Percentiles rank a stretch among this genome's conserved stretches.
These are phyloP conservation scores for Thymallus thymallus DNA, from an alignment of 2,113 vertebrate genomes.

Conservation along the genomic window DNA sequence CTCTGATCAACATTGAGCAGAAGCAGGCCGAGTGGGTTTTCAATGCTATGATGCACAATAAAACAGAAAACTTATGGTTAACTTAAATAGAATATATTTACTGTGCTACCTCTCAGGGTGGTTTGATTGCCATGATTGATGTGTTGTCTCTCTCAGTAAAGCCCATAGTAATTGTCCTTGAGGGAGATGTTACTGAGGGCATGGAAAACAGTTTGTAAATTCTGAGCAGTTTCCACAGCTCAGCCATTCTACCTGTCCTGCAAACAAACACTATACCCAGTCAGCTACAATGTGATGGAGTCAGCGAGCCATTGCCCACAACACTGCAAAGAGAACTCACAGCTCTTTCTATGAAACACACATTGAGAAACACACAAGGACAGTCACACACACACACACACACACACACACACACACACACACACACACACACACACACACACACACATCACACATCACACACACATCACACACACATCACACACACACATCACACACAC, in stretches of 20 bases:
- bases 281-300: conserved; percentile 28
- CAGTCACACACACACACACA: background rate
- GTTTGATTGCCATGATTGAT: background rate
- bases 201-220: conserved; percentile 12
- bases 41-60: too few species aligned
- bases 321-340: background rate
- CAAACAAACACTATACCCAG: background rate
- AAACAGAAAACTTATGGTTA: too few species aligned
- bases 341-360: background rate
- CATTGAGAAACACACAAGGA: background rate
- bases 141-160: background rate
- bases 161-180: background rate
- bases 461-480: background rate
- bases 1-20: background rate
- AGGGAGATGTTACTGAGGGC: conserved; percentile 2
- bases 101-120: background rate
- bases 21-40: background rate
- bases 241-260: conserved; percentile 23
- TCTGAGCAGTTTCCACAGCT: conserved; percentile 26
- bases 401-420: background rate
- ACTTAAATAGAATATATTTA: background rate
- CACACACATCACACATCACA: background rate
- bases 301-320: conserved; percentile 28
- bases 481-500: background rate
- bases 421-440: background rate